Evolutionary conservation across 2,888 invertebrate genomes (phyloP).

Genomic region (Hololepta plana): DNA sequence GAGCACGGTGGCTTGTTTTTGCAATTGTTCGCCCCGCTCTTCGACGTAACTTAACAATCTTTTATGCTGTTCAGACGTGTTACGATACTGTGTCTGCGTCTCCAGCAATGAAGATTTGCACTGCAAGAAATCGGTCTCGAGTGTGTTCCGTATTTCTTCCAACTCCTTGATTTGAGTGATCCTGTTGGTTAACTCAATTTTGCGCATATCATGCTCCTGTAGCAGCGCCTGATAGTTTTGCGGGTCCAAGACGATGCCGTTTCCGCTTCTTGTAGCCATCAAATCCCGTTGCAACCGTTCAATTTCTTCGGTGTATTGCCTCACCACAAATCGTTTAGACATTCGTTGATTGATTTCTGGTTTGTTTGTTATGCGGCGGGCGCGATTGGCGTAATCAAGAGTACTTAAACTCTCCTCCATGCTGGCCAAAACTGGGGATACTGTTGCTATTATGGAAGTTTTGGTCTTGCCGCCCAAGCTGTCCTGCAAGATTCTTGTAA

Average conservation of each 20-base stretch:
- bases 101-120: too few species aligned
- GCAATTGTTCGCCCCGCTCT: too few species aligned
- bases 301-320: constrained; percentile 79
- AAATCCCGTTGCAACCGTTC: constrained; percentile 75
- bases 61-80: too few species aligned
- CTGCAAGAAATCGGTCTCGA: too few species aligned
- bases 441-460: constrained; percentile 92
- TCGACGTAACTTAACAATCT: too few species aligned
- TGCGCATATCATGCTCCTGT: constrained; percentile 42
- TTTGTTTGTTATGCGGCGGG: constrained; percentile 82
- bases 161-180: too few species aligned
- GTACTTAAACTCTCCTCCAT: constrained; percentile 90
- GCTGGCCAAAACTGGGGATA: constrained; percentile 77
- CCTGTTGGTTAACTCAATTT: constrained; percentile 55
- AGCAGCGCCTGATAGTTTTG: constrained; percentile 65
- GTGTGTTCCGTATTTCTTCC: too few species aligned
- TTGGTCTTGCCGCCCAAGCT: constrained; percentile 93
- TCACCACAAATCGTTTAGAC: constrained; percentile 63
- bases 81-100: too few species aligned
- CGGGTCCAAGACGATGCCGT: constrained; percentile 72
- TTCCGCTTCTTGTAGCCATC: constrained; percentile 68
- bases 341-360: constrained; percentile 89
- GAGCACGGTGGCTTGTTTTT: too few species aligned
- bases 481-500: constrained; percentile 88
- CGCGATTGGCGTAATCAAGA: constrained; percentile 85